phyloP scores from a whole-genome alignment of 2,113 vertebrate species.

The Amphiprion ocellaris region DNA sequence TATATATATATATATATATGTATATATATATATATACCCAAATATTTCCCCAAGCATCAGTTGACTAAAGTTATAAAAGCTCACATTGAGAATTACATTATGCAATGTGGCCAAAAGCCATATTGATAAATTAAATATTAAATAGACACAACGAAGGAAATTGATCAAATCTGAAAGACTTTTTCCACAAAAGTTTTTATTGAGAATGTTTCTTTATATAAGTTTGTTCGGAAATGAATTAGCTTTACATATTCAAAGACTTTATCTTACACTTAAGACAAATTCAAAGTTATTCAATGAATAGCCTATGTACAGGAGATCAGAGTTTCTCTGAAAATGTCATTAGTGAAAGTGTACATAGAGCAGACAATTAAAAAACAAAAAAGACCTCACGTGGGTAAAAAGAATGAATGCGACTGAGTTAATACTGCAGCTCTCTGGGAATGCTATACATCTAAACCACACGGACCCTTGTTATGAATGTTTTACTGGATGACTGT shows the following conservation, averaged over 20 bases:
- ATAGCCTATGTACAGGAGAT: slow-evolving; percentile 73
- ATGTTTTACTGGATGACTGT: slow-evolving; percentile 30
- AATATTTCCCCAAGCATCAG: too few species aligned
- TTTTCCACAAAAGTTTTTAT: slow-evolving; percentile 68
- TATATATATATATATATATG: too few species aligned
- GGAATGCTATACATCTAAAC: slow-evolving; percentile 56
- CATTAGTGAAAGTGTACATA: slow-evolving; percentile 17
- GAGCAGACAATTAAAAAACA: slow-evolving; percentile 49
- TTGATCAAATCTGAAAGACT: background rate
- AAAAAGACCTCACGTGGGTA: slow-evolving; percentile 13
- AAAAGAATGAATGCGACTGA: slow-evolving; percentile 48
- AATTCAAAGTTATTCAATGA: slow-evolving; percentile 67
- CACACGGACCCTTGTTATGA: background rate
- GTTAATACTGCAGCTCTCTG: slow-evolving; percentile 71
- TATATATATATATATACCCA: too few species aligned
- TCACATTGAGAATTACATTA: too few species aligned
- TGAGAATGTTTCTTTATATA: slow-evolving; percentile 70
- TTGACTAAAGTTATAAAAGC: too few species aligned
- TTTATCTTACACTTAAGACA: slow-evolving; percentile 73
- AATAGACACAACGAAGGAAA: background rate
- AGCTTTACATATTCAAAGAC: slow-evolving; percentile 75
- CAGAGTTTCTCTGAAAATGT: slow-evolving; percentile 40
- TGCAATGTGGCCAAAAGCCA: too few species aligned
- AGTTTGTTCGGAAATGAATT: slow-evolving; percentile 77
- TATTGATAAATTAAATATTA: background rate